Evolutionary conservation across 2,113 vertebrate genomes (phyloP), one percentile per base, ranked within the genome.

Genomic region (Microtus richardsoni): DNA sequence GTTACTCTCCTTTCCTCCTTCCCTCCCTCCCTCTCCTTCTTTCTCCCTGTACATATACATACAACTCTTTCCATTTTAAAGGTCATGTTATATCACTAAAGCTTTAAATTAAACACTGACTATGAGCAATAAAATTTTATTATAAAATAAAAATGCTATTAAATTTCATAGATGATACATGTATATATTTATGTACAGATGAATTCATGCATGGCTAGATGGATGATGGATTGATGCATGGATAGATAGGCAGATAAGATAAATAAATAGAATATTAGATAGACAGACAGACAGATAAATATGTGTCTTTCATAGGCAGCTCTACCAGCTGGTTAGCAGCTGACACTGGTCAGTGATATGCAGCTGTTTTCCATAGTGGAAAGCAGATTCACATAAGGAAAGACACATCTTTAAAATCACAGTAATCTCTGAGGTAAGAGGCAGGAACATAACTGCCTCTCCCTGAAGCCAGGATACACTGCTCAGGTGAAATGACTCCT

Each of bases 141-240:
- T 82, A 62, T 91, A 66, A 95, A 92, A 92, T 84, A 66, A n/a
- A 84, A n/a, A 52, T 44, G 24, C 33, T 79, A 90, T 86, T 91
- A 91, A 83, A 68, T 95, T 60, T 79, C 36, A 70, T 17, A 70
- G 1, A n/a, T 17, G 64, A 10, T 60, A 16, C 82, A 26, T 70
- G 10, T 24, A 66, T 52, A 54, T 19, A 82, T 62, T 10, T 36
- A 71, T 58, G 66, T 3, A 85, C 5, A 30, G 47, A 70, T 11
- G 2, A 41, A 41, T 52, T 16, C 68, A 80, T 26, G 1, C n/a
- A 39, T 4, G 11, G 64, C 16, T 10, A 36, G 21, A 22, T 10
- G 49, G 22, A 73, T 39, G 70, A 22, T 10, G 36, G 36, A 19
- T 7, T n/a, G 36, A 3, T n/a, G 19, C 16, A 71, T 21, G 36